Percentiles rank a stretch among this genome's conserved stretches.
These are phyloP conservation scores for Pandemis corylana DNA, from an alignment of 2,888 invertebrate species.

Conservation along the genomic window DNA sequence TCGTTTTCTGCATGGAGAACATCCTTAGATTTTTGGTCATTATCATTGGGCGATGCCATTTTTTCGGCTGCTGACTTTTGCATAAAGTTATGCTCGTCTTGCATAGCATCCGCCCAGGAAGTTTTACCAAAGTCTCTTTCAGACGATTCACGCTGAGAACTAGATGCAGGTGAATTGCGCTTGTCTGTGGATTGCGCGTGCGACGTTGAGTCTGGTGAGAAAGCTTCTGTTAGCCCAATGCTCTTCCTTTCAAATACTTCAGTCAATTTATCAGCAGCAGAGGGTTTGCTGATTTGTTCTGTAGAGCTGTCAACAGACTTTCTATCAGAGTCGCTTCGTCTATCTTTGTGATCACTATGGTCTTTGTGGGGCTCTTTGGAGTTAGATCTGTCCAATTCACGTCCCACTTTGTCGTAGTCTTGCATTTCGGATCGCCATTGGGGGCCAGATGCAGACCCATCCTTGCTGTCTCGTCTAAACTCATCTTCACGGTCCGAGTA, in stretches of 20 bases:
- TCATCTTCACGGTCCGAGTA: constrained; percentile 81
- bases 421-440: constrained; percentile 83
- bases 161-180: constrained; percentile 75
- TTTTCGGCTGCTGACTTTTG: constrained; percentile 56
- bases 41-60: constrained; percentile 55
- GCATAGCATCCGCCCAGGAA: constrained; percentile 80
- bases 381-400: constrained; percentile 78
- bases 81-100: constrained; percentile 65
- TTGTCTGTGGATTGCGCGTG: constrained; percentile 76
- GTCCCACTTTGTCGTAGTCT: constrained; percentile 75
- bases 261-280: constrained; percentile 78
- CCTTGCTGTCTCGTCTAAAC: constrained; percentile 72
- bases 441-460: constrained; percentile 64
- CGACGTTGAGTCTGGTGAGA: constrained; percentile 65
- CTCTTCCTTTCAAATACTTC: constrained; percentile 82
- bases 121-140: constrained; percentile 77
- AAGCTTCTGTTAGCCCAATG: constrained; percentile 71
- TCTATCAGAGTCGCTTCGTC: constrained; percentile 79
- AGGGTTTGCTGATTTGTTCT: constrained; percentile 69
- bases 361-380: constrained; percentile 83
- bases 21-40: constrained; percentile 55
- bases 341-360: constrained; percentile 76
- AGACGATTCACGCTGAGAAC: constrained; percentile 75
- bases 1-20: constrained; percentile 51
- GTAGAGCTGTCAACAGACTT: constrained; percentile 69